Base-by-base conservation (phyloP, 2,113 vertebrate species). In the Brienomyrus brachyistius region DNA sequence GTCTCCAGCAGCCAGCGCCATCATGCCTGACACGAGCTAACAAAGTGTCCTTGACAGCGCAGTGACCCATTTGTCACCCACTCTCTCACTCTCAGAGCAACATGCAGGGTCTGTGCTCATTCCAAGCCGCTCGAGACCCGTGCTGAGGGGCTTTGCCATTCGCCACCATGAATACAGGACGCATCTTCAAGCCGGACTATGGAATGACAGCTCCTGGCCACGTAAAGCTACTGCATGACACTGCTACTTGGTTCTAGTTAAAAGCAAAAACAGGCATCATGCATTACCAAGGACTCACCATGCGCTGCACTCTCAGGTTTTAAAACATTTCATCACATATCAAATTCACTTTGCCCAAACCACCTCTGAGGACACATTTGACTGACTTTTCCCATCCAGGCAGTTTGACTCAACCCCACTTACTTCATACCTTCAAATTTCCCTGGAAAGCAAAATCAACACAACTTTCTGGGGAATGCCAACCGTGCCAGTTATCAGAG, bases 401-500 rank as follows among this genome's bases (percentile, higher is more conserved):
- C 43, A 91, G 70, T 48, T 85, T 90, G 85, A 89, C n/a, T 83
- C 88, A 90, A 88, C 50, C 27, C 89, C 86, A 90, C 88, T 56
- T 90, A 88, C 51, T 89, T 91, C 94, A 95, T 96, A 95, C 95
- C 94, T 95, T 94, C 95, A 92, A 91, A 93, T 93, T 93, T 93
- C 91, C 96, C 96, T 96, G 92, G 90, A 86, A 88, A 93, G 50
- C 90, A 80, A 88, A 90, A 92, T 91, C 90, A 90, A 88, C 82
- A 89, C 43, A 77, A 54, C 84, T 45, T 80, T 90, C 84, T 87
- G 35, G 43, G 52, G 47, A 87, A 62, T 52, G 31, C 40, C 43
- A 10, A 74, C n/a, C 5, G 5, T 27, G n/a, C 15, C 48, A 86
- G 47, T 86, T 86, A 54, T 31, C 50, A 86, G 35, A 87, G 51